Evolutionary conservation across 2,888 invertebrate species (phyloP).

Genomic region (Odontothrips loti): DNA sequence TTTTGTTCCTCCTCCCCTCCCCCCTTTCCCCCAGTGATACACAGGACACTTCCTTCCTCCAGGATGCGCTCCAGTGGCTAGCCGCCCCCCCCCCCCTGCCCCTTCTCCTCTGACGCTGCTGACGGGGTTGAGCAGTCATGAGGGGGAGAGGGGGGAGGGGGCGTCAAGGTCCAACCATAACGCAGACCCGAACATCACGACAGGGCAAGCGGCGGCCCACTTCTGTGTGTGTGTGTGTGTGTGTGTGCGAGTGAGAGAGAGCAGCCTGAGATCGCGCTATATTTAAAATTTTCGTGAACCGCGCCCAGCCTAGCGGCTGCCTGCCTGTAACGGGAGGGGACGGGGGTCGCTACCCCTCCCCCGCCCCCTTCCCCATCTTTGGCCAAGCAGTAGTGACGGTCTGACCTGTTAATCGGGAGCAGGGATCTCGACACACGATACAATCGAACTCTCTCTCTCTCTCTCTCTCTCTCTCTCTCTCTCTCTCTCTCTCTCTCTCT

Average conservation of each 20-base stretch:
- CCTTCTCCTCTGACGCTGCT: neutral
- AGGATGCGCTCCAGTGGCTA: conserved; percentile 10
- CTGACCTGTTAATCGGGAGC: conserved; percentile 2
- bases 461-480: neutral
- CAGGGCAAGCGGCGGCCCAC: too few relatives aligned
- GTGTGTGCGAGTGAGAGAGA: neutral
- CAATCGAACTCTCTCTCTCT: neutral
- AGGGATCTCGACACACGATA: conserved; percentile 1
- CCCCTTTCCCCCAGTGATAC: neutral
- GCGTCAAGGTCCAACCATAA: too few relatives aligned
- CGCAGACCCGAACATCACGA: too few relatives aligned
- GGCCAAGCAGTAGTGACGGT: neutral
- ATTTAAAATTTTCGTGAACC: conserved; percentile 19
- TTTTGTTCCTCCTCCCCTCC: neutral
- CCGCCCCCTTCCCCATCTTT: neutral
- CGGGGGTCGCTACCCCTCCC: neutral
- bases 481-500: neutral
- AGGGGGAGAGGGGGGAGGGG: too few relatives aligned
- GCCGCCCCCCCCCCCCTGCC: neutral
- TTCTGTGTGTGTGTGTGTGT: too few relatives aligned
- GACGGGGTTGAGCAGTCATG: too few relatives aligned
- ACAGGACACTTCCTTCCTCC: conserved; percentile 20
- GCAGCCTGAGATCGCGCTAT: neutral
- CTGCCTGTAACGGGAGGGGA: neutral
- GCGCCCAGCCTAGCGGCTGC: neutral